Evolutionary conservation across 2,113 vertebrate genomes (phyloP).

Genomic region (Raja brachyura): DNA sequence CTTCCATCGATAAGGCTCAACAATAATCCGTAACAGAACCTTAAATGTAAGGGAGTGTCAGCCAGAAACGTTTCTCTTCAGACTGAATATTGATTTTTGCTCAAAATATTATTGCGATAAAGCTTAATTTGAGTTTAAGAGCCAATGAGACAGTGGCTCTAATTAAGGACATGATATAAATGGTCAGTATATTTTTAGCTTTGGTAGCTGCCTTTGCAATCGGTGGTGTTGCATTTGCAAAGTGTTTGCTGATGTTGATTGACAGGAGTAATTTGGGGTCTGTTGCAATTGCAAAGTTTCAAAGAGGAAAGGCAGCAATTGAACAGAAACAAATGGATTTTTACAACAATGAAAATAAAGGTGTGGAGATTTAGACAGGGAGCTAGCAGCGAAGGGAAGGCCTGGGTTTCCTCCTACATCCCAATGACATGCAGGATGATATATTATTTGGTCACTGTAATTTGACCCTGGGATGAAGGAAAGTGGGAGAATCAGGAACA

Average conservation of each 20-base stretch:
- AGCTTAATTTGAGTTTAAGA: not conserved
- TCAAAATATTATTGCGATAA: not conserved
- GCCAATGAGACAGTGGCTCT: not conserved
- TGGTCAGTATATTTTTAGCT: not conserved
- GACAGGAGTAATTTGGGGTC: not conserved
- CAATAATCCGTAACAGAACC: not conserved
- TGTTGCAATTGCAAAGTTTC: not conserved
- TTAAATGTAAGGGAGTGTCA: not conserved
- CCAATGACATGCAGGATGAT: no score
- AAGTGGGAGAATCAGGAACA: no score
- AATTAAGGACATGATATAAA: not conserved
- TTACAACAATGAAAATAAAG: not conserved
- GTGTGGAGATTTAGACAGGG: not conserved
- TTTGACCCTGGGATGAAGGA: no score
- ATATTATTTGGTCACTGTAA: no score
- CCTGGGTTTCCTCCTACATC: no score
- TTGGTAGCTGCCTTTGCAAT: not conserved
- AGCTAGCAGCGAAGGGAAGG: not conserved
- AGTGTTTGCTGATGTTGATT: not conserved
- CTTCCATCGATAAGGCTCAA: not conserved
- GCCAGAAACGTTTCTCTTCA: conserved; percentile 1
- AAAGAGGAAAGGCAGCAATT: not conserved
- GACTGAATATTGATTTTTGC: not conserved
- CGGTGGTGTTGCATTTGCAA: not conserved
- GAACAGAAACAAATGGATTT: no score